phyloP scores from a whole-genome alignment of 2,888 invertebrate genomes.

The Volucella zonaria region DNA sequence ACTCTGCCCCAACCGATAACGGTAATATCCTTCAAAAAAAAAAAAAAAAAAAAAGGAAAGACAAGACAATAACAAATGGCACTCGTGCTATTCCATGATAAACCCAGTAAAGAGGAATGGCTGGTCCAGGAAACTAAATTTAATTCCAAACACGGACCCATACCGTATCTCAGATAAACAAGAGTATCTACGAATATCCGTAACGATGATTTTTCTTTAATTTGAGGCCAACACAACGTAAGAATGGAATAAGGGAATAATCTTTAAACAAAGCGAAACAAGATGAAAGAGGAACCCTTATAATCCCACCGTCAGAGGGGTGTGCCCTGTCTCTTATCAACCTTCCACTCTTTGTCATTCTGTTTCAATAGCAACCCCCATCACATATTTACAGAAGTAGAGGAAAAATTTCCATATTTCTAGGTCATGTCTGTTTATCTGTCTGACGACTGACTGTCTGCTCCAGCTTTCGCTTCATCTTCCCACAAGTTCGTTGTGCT shows the following conservation, averaged over 20 bases:
- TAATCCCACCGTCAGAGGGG: constrained; percentile 39
- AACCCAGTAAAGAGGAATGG: constrained; percentile 14
- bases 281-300: constrained; percentile 61
- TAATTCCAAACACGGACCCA: constrained; percentile 45
- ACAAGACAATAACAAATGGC: constrained; percentile 42
- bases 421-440: constrained; percentile 74
- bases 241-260: constrained; percentile 19
- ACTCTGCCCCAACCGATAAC: constrained; percentile 25
- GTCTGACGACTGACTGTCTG: constrained; percentile 71
- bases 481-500: constrained; percentile 60
- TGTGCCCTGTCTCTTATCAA: neutral
- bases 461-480: constrained; percentile 3
- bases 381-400: neutral
- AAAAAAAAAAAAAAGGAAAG: neutral
- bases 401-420: constrained; percentile 68
- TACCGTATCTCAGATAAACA: constrained; percentile 24
- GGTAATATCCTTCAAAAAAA: neutral
- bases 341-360: neutral
- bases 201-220: constrained; percentile 39
- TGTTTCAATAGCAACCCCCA: neutral
- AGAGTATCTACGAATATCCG: neutral
- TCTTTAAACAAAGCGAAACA: constrained; percentile 41
- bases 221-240: constrained; percentile 44
- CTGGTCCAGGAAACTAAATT: constrained; percentile 30
- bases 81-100: constrained; percentile 40